Evolutionary conservation across 2,888 invertebrate species (phyloP), one percentile per base, ranked within the genome.

Genomic region (Oxyteleia sp.): DNA sequence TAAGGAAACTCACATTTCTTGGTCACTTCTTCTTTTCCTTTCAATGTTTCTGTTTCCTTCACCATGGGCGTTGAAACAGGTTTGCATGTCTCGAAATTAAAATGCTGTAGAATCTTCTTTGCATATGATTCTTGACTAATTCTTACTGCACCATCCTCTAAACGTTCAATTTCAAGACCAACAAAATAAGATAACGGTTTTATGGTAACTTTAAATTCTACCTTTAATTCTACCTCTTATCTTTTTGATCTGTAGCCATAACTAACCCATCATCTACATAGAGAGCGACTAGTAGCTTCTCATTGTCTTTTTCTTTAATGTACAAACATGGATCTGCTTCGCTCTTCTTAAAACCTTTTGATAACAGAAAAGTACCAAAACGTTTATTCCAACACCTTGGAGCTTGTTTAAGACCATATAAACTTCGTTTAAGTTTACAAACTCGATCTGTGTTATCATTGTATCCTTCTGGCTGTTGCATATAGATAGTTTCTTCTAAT

Each of bases 321-420:
- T 49, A 83, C 32, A 82, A 10, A 41, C 79, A 84, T 10, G 85
- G 71, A 66, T 79, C 81, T 13, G 15, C n/a, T n/a, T n/a, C n/a
- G n/a, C n/a, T n/a, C n/a, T n/a, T n/a, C n/a, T n/a, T n/a, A n/a
- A n/a, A n/a, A n/a, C n/a, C n/a, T n/a, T n/a, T n/a, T n/a, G n/a
- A n/a, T n/a, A 57, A n/a, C 5, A 85, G 20, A 18, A 76, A 76
- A 16, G 41, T 64, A 8, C 66, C 45, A 41, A 85, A 71, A 2
- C 66, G 64, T 38, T 71, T 69, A 16, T 89, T 88, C 88, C 87
- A 90, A 35, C 82, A 80, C 59, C 87, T 82, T 23, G 89, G 85
- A 15, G 89, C 85, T 86, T 90, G 88, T 69, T 89, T 90, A 8
- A 90, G 61, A 5, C 90, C 88, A 82, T 90, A 89, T 13, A 90